Conservation (phyloP, 2,797 vertebrate species). For the Syncerus caffer region DNA sequence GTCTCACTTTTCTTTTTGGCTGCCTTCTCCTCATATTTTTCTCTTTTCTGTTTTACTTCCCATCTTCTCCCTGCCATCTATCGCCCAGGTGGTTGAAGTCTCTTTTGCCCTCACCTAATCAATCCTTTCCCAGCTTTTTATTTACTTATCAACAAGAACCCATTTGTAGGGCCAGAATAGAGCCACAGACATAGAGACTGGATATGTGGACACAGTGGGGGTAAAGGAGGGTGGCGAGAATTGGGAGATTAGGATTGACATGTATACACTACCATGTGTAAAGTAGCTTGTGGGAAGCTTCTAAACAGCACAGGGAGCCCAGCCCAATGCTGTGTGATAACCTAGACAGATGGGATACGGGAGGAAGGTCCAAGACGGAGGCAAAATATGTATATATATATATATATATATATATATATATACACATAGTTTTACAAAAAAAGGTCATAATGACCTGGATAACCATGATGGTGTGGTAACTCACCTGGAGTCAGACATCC, state of each 20-base stretch:
- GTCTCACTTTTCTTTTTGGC: background rate
- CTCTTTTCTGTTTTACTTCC: background rate
- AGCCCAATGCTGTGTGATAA: background rate
- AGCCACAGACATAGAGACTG: background rate
- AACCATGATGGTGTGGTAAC: background rate
- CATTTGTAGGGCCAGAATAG: background rate
- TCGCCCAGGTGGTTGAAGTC: background rate
- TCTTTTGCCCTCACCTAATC: background rate
- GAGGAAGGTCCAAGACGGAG: background rate
- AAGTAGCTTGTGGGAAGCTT: background rate
- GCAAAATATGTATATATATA: background rate
- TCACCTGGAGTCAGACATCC: background rate
- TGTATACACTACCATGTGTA: background rate
- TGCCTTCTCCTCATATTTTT: background rate
- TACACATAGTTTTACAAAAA: background rate
- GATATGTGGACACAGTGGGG: background rate
- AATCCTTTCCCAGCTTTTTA: background rate
- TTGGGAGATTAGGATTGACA: background rate
- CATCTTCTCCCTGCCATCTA: background rate
- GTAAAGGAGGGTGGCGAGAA: background rate
- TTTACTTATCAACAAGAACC: background rate
- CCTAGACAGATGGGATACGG: background rate
- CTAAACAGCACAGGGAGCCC: background rate
- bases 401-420: background rate
- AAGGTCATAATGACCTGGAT: background rate